phyloP scores from a whole-genome alignment of 1,140 invertebrate species.

The Leucophenga varia region DNA sequence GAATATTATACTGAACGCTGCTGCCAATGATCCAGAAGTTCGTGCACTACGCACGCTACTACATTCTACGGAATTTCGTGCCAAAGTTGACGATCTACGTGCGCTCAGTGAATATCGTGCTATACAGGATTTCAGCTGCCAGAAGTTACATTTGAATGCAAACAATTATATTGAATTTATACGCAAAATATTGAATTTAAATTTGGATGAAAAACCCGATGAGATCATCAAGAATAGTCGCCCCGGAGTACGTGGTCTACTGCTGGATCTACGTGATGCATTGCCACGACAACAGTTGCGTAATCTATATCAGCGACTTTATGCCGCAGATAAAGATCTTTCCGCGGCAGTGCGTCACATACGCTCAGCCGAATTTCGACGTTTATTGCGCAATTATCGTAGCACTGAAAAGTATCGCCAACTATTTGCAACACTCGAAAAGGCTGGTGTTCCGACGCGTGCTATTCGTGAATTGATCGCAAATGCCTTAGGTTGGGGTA shows the following conservation, averaged over 20 bases:
- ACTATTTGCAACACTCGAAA: slow-evolving; percentile 14
- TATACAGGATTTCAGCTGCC: slow-evolving; percentile 26
- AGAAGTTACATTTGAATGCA: slow-evolving; percentile 21
- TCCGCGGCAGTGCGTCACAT: slow-evolving; percentile 22
- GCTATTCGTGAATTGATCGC: slow-evolving; percentile 23
- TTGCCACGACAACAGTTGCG: slow-evolving; percentile 21
- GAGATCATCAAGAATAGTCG: no score
- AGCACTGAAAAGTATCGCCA: slow-evolving; percentile 19
- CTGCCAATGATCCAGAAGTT: slow-evolving; percentile 28
- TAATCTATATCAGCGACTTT: slow-evolving; percentile 23
- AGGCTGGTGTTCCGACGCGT: slow-evolving; percentile 24
- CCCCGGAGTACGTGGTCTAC: slow-evolving; percentile 25
- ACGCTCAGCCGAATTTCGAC: slow-evolving; percentile 28
- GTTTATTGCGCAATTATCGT: slow-evolving; percentile 6
- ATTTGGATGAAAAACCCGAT: no score
- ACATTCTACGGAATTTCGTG: slow-evolving; percentile 19
- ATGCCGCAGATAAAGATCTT: slow-evolving; percentile 21
- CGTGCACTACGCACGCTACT: slow-evolving; percentile 13
- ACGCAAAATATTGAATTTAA: no score
- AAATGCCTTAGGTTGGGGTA: slow-evolving; percentile 28
- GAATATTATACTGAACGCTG: slow-evolving; percentile 32
- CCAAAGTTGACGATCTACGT: slow-evolving; percentile 10
- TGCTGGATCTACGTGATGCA: slow-evolving; percentile 29
- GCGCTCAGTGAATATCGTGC: slow-evolving; percentile 17
- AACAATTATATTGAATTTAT: slow-evolving; percentile 24